A percentile compares a stretch with the other conserved stretches of the same genome.
phyloP scores from a whole-genome alignment of 92 coral and sea anemone species.

The Epizoanthus fatuus region DNA sequence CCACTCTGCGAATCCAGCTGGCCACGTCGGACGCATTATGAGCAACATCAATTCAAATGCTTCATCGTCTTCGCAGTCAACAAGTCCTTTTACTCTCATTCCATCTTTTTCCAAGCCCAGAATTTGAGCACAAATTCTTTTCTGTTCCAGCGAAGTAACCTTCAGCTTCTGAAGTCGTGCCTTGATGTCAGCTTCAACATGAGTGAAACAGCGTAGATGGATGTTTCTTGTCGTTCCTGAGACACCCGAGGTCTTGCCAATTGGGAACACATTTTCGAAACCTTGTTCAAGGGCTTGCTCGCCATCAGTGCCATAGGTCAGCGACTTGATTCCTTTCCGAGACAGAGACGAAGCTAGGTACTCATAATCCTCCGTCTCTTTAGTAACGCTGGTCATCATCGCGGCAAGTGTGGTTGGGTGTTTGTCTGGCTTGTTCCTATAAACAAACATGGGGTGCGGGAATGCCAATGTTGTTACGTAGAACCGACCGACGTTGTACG shows the following conservation, averaged over 20 bases:
- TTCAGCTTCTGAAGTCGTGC: constrained; percentile 25
- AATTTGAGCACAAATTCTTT: background rate
- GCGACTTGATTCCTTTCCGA: too few species aligned
- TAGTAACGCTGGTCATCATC: constrained; percentile 66
- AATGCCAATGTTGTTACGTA: constrained; percentile 71
- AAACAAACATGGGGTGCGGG: constrained; percentile 77
- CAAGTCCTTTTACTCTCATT: constrained; percentile 13
- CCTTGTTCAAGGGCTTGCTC: too few species aligned
- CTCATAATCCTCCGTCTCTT: too few species aligned
- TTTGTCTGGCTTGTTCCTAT: constrained; percentile 44
- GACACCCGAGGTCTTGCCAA: too few species aligned
- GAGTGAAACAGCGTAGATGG: constrained; percentile 45
- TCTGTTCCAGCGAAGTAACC: constrained; percentile 15
- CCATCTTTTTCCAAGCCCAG: constrained; percentile 28
- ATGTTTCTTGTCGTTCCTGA: constrained; percentile 2
- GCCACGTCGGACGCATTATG: constrained; percentile 14
- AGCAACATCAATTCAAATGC: background rate
- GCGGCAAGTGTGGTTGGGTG: constrained; percentile 64
- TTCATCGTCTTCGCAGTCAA: constrained; percentile 33
- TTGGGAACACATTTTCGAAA: too few species aligned
- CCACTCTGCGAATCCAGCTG: constrained; percentile 33
- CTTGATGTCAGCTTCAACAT: constrained; percentile 33
- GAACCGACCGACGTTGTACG: constrained; percentile 72
- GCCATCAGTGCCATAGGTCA: too few species aligned
- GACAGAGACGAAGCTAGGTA: too few species aligned